Conservation (phyloP, 2,113 vertebrate species). For the Nasalis larvatus region DNA sequence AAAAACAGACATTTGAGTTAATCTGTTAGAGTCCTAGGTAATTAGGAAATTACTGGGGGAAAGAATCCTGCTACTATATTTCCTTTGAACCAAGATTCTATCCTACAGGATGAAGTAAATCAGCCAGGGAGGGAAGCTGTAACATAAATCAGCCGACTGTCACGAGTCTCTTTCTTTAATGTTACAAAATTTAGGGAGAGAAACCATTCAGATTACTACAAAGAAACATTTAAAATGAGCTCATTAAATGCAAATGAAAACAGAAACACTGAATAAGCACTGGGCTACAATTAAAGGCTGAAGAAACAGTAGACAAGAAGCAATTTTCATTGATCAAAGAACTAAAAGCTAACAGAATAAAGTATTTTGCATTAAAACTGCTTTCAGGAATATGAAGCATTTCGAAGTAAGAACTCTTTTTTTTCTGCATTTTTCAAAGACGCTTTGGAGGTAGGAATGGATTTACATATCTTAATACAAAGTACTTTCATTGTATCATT, state of each 20-base stretch:
- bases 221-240: constrained; percentile 65
- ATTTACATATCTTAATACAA: constrained; percentile 66
- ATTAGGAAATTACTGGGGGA: neutral
- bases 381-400: constrained; percentile 68
- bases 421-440: constrained; percentile 61
- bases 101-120: neutral
- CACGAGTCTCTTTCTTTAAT: constrained; percentile 5
- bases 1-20: neutral
- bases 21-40: neutral
- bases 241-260: constrained; percentile 80
- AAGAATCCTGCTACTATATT: neutral
- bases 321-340: constrained; percentile 78
- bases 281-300: constrained; percentile 73
- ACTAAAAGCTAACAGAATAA: constrained; percentile 55
- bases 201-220: constrained; percentile 42
- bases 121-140: neutral
- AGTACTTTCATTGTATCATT: constrained; percentile 43
- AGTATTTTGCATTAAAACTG: constrained; percentile 52
- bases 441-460: constrained; percentile 56
- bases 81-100: neutral
- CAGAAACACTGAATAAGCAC: constrained; percentile 71
- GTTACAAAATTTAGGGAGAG: constrained; percentile 27
- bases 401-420: constrained; percentile 32
- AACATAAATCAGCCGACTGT: neutral
- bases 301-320: constrained; percentile 77